Conservation (phyloP, 1,140 invertebrate species). For the Steinernema feltiae region DNA sequence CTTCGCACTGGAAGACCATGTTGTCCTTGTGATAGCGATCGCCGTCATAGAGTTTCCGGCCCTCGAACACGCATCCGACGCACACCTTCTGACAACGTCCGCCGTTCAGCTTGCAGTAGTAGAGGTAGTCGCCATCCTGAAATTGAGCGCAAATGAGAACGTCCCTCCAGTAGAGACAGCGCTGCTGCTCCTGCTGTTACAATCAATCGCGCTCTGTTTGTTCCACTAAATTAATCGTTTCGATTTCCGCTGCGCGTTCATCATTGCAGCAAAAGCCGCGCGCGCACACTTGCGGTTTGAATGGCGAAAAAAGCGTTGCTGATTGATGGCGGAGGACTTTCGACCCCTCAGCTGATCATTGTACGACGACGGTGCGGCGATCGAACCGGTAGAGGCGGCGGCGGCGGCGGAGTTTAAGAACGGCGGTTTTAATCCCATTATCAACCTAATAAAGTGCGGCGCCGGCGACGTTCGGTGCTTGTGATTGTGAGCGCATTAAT, state of each 20-base stretch:
- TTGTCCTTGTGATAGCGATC: conserved; percentile 34
- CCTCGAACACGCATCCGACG: conserved; percentile 31
- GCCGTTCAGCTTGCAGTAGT: conserved; percentile 40
- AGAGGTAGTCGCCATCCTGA: conserved; percentile 39
- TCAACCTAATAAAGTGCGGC: background rate
- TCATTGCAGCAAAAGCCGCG: background rate
- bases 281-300: background rate
- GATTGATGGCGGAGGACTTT: conserved; percentile 4
- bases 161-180: no score
- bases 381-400: background rate
- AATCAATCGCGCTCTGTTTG: background rate
- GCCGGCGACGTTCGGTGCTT: no score
- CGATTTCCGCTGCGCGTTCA: conserved; percentile 11
- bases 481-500: no score
- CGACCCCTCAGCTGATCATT: background rate
- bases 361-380: background rate
- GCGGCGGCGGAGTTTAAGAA: background rate
- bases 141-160: no score
- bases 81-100: conserved; percentile 34
- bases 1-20: conserved; percentile 41
- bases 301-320: background rate
- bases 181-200: no score
- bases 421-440: conserved; percentile 1
- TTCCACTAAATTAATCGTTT: conserved; percentile 2
- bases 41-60: conserved; percentile 36